Percentiles rank a stretch among this genome's conserved stretches.
phyloP scores from a whole-genome alignment of 1,140 invertebrate species.

The Drosophila lini region DNA sequence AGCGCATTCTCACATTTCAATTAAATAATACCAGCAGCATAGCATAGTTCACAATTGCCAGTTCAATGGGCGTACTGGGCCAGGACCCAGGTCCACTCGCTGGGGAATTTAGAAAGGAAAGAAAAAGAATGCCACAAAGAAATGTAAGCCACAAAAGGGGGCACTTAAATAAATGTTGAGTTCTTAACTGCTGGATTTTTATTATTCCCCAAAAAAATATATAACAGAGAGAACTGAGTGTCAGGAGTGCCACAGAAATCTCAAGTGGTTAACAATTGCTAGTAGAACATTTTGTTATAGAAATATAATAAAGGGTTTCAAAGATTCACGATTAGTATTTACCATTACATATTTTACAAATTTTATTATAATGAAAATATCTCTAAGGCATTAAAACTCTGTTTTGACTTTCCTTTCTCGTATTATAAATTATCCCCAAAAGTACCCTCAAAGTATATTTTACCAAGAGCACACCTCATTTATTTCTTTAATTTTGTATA shows the following conservation, averaged over 20 bases:
- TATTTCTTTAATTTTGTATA: not conserved
- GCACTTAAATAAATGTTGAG: constrained; percentile 18
- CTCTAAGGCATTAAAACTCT: not conserved
- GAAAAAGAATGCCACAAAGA: not conserved
- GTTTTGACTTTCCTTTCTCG: not conserved
- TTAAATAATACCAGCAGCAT: constrained; percentile 70
- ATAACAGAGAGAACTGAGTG: not conserved
- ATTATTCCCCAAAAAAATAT: constrained; percentile 2
- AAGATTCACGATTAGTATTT: not conserved
- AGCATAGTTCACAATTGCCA: constrained; percentile 52
- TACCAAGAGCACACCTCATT: not conserved
- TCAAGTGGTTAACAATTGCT: constrained; percentile 3
- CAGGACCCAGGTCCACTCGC: constrained; percentile 7
- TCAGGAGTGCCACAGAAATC: not conserved
- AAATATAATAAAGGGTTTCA: not conserved
- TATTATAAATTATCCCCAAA: not conserved
- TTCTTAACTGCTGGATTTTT: constrained; percentile 10
- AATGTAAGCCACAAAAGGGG: constrained; percentile 16
- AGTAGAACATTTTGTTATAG: not conserved
- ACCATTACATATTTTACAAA: not conserved
- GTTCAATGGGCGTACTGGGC: constrained; percentile 45
- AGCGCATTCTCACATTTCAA: constrained; percentile 81
- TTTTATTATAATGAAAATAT: not conserved
- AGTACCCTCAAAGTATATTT: not conserved
- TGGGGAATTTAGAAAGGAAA: constrained; percentile 12